Base-by-base conservation (phyloP, 2,797 vertebrate species). In the Lutjanus campechanus region DNA sequence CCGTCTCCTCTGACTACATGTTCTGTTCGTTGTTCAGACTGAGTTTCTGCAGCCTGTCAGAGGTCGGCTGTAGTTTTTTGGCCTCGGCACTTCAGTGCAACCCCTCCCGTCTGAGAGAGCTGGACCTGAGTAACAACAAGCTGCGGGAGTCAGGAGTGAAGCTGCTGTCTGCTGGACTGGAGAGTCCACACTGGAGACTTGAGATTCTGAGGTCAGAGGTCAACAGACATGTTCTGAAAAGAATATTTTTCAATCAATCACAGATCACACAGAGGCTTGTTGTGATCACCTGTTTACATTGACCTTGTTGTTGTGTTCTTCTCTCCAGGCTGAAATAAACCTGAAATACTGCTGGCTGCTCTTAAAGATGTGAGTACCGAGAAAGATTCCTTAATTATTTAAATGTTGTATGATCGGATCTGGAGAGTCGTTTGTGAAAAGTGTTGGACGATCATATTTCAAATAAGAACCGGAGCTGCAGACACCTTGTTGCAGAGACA, bases 1-100 rank as follows among this genome's bases (percentile, higher is more conserved):
- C 44, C 47, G 9, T 20, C n/a, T n/a, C 7, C 11, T 55, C 10
- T 44, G 25, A 44, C 20, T 11, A 20, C 10, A 22, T 4, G 51
- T 16, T 43, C 43, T 44, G 2, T 40, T 46, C 19, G 19, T 56
- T 56, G 16, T n/a, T 15, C 36, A 72, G 69, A 51, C 7, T 72
- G n/a, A 51, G 46, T 51, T 51, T 41, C 13, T 72, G 69, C 69
- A 58, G 69, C 1, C 29, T 54, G 49, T 25, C 59, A 11, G 15
- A 53, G 2, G 41, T 8, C 49, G 44, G 20, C 20, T 44, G 40
- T 22, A 3, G 12, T 15, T 59, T 4, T 20, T 11, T 59, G 11
- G 11, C 25, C 1, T 49, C 19, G 0, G 43, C 17, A 16, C 43
- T 49, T 5, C 11, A 8, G 25, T 11, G 6, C 8, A 70, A 50